phyloP scores from a whole-genome alignment of 1,140 invertebrate species.

The Oryctes rhinoceros region DNA sequence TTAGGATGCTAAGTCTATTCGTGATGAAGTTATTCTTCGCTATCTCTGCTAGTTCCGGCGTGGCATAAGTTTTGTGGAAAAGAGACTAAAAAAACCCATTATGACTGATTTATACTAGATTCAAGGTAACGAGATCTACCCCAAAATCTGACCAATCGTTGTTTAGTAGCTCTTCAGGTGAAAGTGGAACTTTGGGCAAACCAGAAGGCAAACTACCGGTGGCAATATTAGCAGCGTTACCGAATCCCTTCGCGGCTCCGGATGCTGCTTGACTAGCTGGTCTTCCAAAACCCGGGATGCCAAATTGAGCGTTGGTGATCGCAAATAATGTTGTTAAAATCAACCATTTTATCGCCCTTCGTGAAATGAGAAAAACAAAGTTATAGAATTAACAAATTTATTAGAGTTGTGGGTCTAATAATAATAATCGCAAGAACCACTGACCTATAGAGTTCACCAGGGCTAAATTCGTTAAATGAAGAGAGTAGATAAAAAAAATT shows the following conservation, averaged over 20 bases:
- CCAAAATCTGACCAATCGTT: background rate
- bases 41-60: slow-evolving; percentile 77
- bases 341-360: background rate
- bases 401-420: too few relatives aligned
- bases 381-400: too few relatives aligned
- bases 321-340: background rate
- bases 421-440: too few relatives aligned
- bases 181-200: too few relatives aligned
- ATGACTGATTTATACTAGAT: too few relatives aligned
- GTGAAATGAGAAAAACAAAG: background rate
- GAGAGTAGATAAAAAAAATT: too few relatives aligned
- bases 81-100: slow-evolving; percentile 66
- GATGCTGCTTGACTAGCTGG: background rate
- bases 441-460: too few relatives aligned
- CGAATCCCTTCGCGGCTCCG: background rate
- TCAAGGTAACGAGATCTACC: background rate
- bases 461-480: too few relatives aligned
- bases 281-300: background rate
- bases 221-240: background rate
- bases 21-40: slow-evolving; percentile 87
- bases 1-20: slow-evolving; percentile 83
- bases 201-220: background rate
- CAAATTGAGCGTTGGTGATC: background rate
- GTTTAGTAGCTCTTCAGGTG: too few relatives aligned
- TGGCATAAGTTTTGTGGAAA: slow-evolving; percentile 76